Evolutionary conservation across 2,797 vertebrate species (phyloP).

Genomic region (Sebastes iracundus): DNA sequence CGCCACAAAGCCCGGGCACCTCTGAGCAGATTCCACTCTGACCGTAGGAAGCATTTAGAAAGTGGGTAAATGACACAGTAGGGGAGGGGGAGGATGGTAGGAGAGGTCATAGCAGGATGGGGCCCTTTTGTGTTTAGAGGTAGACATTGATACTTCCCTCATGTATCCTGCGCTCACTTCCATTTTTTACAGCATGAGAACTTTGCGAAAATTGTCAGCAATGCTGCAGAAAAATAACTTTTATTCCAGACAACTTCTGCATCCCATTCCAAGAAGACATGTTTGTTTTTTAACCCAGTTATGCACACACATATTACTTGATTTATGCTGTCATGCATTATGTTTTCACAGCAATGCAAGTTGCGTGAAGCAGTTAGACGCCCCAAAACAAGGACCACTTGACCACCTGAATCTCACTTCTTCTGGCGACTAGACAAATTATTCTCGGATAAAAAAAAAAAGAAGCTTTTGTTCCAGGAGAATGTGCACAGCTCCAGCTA

Average conservation of each 20-base stretch:
- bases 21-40: slow-evolving; percentile 96
- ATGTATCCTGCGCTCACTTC: slow-evolving; percentile 83
- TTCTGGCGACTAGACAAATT: slow-evolving; percentile 18
- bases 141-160: slow-evolving; percentile 77
- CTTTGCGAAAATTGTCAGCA: slow-evolving; percentile 26
- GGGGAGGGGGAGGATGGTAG: slow-evolving; percentile 87
- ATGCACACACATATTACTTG: neutral
- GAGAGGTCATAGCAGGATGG: slow-evolving; percentile 81
- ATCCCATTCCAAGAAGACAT: neutral
- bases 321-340: neutral
- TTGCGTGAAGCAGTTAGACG: neutral
- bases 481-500: slow-evolving; percentile 59
- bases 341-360: neutral
- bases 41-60: slow-evolving; percentile 95
- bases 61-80: slow-evolving; percentile 89
- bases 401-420: slow-evolving; percentile 38
- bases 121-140: slow-evolving; percentile 76
- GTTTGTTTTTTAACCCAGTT: neutral
- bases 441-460: slow-evolving; percentile 18
- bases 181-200: slow-evolving; percentile 79
- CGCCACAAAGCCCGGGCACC: slow-evolving; percentile 95
- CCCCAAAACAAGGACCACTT: neutral
- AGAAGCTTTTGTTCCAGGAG: slow-evolving; percentile 33
- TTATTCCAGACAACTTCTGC: slow-evolving; percentile 3
- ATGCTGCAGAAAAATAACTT: slow-evolving; percentile 19